phyloP scores from a whole-genome alignment of 2,888 invertebrate species.

The Fragum sueziense region DNA sequence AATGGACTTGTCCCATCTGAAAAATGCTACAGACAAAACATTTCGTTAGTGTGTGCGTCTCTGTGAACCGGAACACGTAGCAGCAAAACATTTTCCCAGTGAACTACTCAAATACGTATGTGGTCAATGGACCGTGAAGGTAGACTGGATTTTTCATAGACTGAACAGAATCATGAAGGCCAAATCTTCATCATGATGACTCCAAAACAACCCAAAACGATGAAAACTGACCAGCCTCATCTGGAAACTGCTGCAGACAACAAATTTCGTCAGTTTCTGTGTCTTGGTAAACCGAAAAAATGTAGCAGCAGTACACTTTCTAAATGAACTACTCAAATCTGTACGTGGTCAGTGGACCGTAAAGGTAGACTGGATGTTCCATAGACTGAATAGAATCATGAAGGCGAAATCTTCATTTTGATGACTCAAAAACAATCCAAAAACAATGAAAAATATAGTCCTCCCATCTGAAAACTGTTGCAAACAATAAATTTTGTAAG shows the following conservation, averaged over 20 bases:
- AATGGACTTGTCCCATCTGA: too few species aligned
- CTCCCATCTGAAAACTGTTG: too few species aligned
- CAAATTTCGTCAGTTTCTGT: too few species aligned
- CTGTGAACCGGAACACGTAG: conserved; percentile 46
- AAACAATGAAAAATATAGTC: too few species aligned
- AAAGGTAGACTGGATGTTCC: conserved; percentile 53
- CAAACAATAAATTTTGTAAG: too few species aligned
- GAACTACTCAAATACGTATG: conserved; percentile 37
- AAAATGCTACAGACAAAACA: too few species aligned
- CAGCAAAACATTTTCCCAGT: conserved; percentile 36
- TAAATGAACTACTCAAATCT: conserved; percentile 36
- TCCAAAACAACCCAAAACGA: too few species aligned
- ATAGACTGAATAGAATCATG: conserved; percentile 38
- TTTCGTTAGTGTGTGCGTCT: too few species aligned
- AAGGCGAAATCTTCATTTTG: neutral
- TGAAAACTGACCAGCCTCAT: too few species aligned
- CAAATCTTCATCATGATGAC: neutral
- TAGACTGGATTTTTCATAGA: conserved; percentile 52
- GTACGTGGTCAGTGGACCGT: conserved; percentile 47
- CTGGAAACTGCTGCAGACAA: too few species aligned
- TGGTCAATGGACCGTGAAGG: conserved; percentile 47
- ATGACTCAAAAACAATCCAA: too few species aligned
- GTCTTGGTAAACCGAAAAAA: conserved; percentile 47
- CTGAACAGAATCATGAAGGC: conserved; percentile 32
- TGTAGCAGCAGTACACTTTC: conserved; percentile 44